Evolutionary conservation across 2,888 invertebrate species (phyloP).

Genomic region (Antheraea yamamai): DNA sequence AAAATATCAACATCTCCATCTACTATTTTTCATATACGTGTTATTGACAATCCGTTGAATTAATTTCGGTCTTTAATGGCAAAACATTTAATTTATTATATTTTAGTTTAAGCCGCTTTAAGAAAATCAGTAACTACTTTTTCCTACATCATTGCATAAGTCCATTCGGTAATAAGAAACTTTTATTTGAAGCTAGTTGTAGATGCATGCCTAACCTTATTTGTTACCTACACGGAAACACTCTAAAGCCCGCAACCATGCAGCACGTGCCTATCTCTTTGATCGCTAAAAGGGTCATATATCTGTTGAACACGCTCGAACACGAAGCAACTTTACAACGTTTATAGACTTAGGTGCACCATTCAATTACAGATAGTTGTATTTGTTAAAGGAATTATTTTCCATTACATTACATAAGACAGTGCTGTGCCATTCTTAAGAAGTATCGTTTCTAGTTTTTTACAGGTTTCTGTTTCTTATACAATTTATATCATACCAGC

Average conservation of each 20-base stretch:
- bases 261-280: constrained; percentile 13
- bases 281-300: constrained; percentile 16
- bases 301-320: constrained; percentile 4
- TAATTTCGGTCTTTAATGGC: too few relatives aligned
- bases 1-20: too few relatives aligned
- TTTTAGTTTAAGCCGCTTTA: background rate
- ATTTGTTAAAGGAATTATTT: background rate
- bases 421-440: background rate
- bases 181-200: background rate
- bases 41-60: too few relatives aligned
- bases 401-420: background rate
- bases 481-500: background rate
- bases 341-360: background rate
- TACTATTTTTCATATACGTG: too few relatives aligned
- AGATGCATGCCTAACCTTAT: background rate
- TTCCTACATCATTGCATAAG: background rate
- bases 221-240: background rate
- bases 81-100: too few relatives aligned
- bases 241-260: background rate
- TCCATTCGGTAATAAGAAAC: background rate
- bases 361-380: constrained; percentile 1
- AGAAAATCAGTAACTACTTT: background rate
- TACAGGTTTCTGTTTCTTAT: background rate
- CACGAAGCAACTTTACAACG: constrained; percentile 10
- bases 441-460: background rate